Percentiles rank a stretch among this genome's conserved stretches.
Evolutionary conservation across 2,113 vertebrate species (phyloP).

Genomic region (Amphiprion ocellaris): DNA sequence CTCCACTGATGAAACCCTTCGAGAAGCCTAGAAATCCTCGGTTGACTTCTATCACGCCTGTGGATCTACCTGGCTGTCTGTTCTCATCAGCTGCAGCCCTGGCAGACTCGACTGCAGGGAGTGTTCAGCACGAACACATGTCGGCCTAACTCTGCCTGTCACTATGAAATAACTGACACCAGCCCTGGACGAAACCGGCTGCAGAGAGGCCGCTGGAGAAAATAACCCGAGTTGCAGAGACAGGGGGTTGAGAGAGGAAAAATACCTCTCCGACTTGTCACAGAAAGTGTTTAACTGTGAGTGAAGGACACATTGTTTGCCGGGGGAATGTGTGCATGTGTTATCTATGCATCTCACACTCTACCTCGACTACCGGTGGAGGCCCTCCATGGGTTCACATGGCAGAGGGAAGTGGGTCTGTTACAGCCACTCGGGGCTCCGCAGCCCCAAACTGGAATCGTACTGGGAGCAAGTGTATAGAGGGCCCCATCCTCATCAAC

Average conservation of each 20-base stretch:
- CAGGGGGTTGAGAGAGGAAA: not conserved
- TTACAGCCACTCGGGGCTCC: conserved; percentile 39
- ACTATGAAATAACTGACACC: conserved; percentile 70
- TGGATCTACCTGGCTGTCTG: conserved; percentile 73
- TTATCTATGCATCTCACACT: conserved; percentile 69
- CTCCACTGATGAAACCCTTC: conserved; percentile 72
- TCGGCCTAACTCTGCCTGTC: conserved; percentile 64
- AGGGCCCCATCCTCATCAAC: conserved; percentile 62
- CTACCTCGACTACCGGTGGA: conserved; percentile 30
- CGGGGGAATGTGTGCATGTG: conserved; percentile 22
- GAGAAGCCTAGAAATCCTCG: conserved; percentile 65
- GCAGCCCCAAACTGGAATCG: conserved; percentile 38
- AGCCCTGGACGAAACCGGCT: not conserved
- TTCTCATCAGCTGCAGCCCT: conserved; percentile 61
- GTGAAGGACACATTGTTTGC: conserved; percentile 64
- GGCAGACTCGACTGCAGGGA: conserved; percentile 39
- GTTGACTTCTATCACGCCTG: conserved; percentile 46
- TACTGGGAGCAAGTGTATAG: conserved; percentile 61
- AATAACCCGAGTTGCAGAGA: conserved; percentile 37
- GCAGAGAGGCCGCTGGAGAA: conserved; percentile 32
- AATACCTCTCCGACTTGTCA: conserved; percentile 45
- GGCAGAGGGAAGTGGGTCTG: conserved; percentile 42
- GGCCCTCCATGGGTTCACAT: conserved; percentile 49
- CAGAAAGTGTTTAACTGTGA: conserved; percentile 52
- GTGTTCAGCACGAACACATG: conserved; percentile 50